These are phyloP conservation scores for Oasisia sp. DNA, from an alignment of 2,888 invertebrate species.

Conservation along the genomic window DNA sequence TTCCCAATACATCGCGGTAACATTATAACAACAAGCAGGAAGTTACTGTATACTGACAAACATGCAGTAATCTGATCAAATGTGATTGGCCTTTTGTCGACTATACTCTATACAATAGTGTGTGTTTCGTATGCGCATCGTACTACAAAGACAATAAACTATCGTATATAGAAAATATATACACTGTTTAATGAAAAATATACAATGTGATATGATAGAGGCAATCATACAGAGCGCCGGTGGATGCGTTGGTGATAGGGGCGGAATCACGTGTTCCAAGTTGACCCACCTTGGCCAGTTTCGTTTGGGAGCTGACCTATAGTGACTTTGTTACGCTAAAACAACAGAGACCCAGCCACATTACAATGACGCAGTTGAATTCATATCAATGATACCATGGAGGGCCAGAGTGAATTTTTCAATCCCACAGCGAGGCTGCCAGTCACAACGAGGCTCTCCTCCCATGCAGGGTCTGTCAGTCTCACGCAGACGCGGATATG, in stretches of 20 bases:
- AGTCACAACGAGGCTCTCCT: background rate
- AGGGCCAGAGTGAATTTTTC: no score
- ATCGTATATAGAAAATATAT: background rate
- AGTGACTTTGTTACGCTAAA: background rate
- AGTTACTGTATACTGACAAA: no score
- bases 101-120: no score
- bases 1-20: no score
- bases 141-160: background rate
- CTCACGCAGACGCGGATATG: background rate
- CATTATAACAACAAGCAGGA: no score
- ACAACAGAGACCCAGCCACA: background rate
- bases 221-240: background rate
- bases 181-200: background rate
- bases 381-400: no score
- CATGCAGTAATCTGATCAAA: no score
- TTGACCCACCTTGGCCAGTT: background rate
- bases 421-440: background rate
- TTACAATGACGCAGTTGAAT: background rate
- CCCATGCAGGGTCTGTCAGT: no score
- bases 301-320: background rate
- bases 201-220: background rate
- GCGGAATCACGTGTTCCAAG: background rate
- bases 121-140: background rate
- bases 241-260: background rate
- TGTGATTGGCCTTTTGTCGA: no score